Base-by-base conservation (phyloP, 1,140 invertebrate genomes). In the Bombus picipes region DNA sequence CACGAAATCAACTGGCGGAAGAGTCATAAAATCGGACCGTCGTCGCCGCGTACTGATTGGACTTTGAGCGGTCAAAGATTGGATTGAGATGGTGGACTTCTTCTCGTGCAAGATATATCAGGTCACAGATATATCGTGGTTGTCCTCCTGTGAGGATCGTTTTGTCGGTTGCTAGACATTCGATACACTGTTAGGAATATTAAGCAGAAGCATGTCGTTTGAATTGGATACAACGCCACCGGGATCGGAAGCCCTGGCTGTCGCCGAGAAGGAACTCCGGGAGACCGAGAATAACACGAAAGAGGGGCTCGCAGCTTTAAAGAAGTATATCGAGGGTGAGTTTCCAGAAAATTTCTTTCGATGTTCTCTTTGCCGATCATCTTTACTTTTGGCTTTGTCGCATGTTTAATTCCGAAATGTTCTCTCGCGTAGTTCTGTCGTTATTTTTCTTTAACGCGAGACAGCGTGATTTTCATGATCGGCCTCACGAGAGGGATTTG, bases 201-300 rank as follows among this genome's bases (percentile, higher is more conserved):
- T 25, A 62, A 9, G 1, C 8, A 9, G 5, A 59, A 91, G 43
- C 22, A 94, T 94, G 94, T 73, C 92, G 34, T 92, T 94, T 22
- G 47, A 86, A 39, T 77, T 95, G n/a, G 70, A 91, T n/a, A 18
- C n/a, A 87, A 68, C 22, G 73, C 92, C 34, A 28, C 93, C 88
- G 77, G 93, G 75, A 72, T 89, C 83, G 22, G 95, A 95, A 73
- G 88, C 92, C 10, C 93, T 95, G 89, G 95, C 96, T 79, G 94
- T 97, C 66, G 97, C 97, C 3, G 94, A 95, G 76, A 96, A 96
- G 59, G 97, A 98, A 93, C 93, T 98, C 2, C 93, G 97, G 70
- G 97, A 98, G 90, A 96, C 96, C 0, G 96, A 97, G 0, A 97
- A 97, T 89, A 96, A 96, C 83, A 95, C 96, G 1, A 95, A 96